Evolutionary conservation across 2,113 vertebrate species (phyloP).

Genomic region (Bos taurus): ARS-UCD2.0 NC_037357.1:121949501-121950000

Average conservation of each 20-base stretch:
- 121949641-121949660: constrained; percentile 22
- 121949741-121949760: constrained; percentile 48
- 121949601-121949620: constrained; percentile 10
- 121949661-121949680: not conserved
- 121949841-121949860: constrained; percentile 15
- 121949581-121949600: not conserved
- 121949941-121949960: constrained; percentile 19
- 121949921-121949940: not conserved
- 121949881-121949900: not conserved
- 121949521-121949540: constrained; percentile 45
- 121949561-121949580: constrained; percentile 23
- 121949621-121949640: constrained; percentile 19
- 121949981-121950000: not conserved
- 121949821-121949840: not conserved
- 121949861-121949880: not conserved
- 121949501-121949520: constrained; percentile 61
- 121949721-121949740: constrained; percentile 35
- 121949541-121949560: constrained; percentile 41
- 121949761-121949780: constrained; percentile 30
- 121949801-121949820: constrained; percentile 29
- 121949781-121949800: not conserved
- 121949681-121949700: constrained; percentile 2
- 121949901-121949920: constrained; percentile 43
- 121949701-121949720: not conserved
- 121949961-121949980: constrained; percentile 22